Percentiles rank a stretch among this genome's conserved stretches.
Conservation (phyloP, 2,113 vertebrate species). For the Phycodurus eques region DNA sequence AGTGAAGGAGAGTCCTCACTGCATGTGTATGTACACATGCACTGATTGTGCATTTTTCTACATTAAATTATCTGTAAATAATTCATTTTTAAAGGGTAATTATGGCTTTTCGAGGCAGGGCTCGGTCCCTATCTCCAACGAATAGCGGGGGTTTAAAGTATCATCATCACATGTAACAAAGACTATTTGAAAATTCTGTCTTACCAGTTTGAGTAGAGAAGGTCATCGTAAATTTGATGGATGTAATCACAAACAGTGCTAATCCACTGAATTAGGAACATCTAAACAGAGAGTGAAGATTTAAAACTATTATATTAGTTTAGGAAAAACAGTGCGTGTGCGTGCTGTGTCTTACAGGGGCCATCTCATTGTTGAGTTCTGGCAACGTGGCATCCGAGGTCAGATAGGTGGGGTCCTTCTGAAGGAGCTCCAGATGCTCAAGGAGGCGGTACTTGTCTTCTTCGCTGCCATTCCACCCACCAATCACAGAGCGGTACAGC, state of each 20-base stretch:
- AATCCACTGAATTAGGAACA: constrained; percentile 89
- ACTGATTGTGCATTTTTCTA: too few species aligned
- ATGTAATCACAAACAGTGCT: constrained; percentile 78
- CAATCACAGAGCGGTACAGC: constrained; percentile 77
- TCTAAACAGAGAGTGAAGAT: constrained; percentile 59
- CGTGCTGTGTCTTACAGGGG: constrained; percentile 77
- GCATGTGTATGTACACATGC: too few species aligned
- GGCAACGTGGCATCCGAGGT: constrained; percentile 79
- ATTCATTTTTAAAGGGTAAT: too few species aligned
- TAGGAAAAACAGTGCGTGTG: background rate
- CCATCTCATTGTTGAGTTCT: constrained; percentile 88
- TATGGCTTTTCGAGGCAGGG: too few species aligned
- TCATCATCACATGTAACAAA: background rate
- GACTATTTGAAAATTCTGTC: constrained; percentile 26
- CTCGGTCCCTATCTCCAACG: too few species aligned
- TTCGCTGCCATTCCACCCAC: constrained; percentile 87
- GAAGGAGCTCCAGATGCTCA: constrained; percentile 84
- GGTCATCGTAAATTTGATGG: constrained; percentile 80
- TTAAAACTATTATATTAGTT: background rate
- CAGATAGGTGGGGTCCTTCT: constrained; percentile 82
- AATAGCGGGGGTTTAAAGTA: too few species aligned
- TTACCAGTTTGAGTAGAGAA: constrained; percentile 94
- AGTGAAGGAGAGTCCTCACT: too few species aligned
- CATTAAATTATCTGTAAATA: too few species aligned
- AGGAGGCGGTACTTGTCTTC: constrained; percentile 83